phyloP scores from a whole-genome alignment of 1,140 invertebrate genomes.

The Dolichoris vasculosae region DNA sequence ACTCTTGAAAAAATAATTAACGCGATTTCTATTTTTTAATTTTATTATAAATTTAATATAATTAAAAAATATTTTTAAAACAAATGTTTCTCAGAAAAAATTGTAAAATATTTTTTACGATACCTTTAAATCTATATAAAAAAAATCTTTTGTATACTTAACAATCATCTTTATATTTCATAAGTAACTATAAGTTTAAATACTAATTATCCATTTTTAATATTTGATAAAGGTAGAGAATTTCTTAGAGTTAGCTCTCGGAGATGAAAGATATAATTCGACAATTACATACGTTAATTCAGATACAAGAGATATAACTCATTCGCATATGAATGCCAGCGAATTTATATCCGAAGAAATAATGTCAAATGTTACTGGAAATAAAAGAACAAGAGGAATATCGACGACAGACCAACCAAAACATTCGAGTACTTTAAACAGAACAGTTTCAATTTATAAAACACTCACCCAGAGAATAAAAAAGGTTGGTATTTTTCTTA shows the following conservation, averaged over 20 bases:
- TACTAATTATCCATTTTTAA: neutral
- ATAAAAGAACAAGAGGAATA: neutral
- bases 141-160: too few relatives aligned
- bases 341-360: slow-evolving; percentile 52
- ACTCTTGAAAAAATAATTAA: too few relatives aligned
- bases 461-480: slow-evolving; percentile 58
- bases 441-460: slow-evolving; percentile 53
- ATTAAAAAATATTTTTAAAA: too few relatives aligned
- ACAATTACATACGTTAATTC: slow-evolving; percentile 50
- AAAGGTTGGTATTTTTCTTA: slow-evolving; percentile 49
- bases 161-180: neutral
- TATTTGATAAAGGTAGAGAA: slow-evolving; percentile 50
- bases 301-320: slow-evolving; percentile 46
- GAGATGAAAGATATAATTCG: slow-evolving; percentile 59
- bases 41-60: too few relatives aligned
- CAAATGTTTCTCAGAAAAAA: too few relatives aligned
- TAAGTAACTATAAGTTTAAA: neutral
- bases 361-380: slow-evolving; percentile 19
- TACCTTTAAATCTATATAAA: too few relatives aligned
- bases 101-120: too few relatives aligned
- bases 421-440: slow-evolving; percentile 45
- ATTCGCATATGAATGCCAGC: slow-evolving; percentile 49
- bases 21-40: too few relatives aligned
- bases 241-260: slow-evolving; percentile 62
- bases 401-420: slow-evolving; percentile 41